Evolutionary conservation across 2,113 vertebrate species (phyloP), one percentile per base, ranked within the genome.

Genomic region (Lepidiolamprologus cunningtoni): DNA sequence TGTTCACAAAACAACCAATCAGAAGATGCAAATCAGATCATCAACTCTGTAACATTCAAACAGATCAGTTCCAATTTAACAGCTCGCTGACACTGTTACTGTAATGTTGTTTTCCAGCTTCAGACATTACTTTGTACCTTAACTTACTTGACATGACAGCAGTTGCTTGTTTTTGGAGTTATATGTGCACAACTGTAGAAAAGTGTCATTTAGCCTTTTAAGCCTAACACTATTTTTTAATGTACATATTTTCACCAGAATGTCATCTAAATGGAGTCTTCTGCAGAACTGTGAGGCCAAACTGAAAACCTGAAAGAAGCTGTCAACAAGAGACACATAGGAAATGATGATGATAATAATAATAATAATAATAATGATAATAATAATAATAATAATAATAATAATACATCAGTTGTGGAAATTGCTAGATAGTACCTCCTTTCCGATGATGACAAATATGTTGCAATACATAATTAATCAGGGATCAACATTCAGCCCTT

Each of bases 311-410:
- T 73, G 21, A 16, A 68, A 13, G 33, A 68, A 68, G 61, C 61
- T 66, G 19, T 66, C 10, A 37, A 37, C 61, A 66, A 16, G 13
- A 42, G 66, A 42, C 35, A 4, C 13, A 42, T 42, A 42, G 37
- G n/a, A 9, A 1, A 42, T 31, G 57, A 61, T 58, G 4, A 66
- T 11, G 0, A 40, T 10, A 2, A 54, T 4, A 2, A 55, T 23
- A 3, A 23, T 26, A 4, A 40, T 12, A 5, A 42, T 42, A 13
- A 42, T 42, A 7, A 55, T 55, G 2, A 11, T 23, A 26, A 28
- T 28, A 4, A 31, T 31, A 31, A 31, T 31, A 31, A 31, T 31
- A 5, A 53, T 12, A 2, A 55, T 23, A 26, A 66, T 7, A 9
- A 40, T 9, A 16, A 42, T 42, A 9, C 13, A 73, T 45, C 8